Evolutionary conservation across 2,797 vertebrate species (phyloP), one percentile per base, ranked within the genome.

Genomic region (Bovichtus variegatus): DNA sequence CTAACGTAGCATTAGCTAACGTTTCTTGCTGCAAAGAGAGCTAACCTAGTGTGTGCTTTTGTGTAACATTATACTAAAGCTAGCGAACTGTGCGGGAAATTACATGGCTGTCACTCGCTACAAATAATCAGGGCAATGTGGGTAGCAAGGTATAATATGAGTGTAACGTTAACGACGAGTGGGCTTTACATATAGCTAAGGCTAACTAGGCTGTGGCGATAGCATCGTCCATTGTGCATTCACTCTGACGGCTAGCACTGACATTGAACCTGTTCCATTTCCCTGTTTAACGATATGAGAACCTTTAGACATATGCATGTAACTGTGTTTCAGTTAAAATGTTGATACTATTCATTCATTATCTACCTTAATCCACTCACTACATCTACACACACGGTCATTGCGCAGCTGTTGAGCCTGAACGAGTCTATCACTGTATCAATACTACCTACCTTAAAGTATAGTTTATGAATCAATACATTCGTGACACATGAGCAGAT

Each of bases 181-280:
- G 25, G 9, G 40, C 44, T 51, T 0, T 34, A 27, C 15, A 3
- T 58, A 6, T 6, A 50, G 66, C 80, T 86, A 78, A 65, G 50
- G 66, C 80, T 86, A 78, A 65, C 34, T 5, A 47, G 12, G 66
- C 71, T 82, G 55, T 67, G 38, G 55, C 50, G 43, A 1, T 23
- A 73, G 62, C 87, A 74, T 62, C 81, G 65, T 68, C 85, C 69
- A 89, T 92, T 90, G 90, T 92, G 88, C 83, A 89, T 83, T 81
- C 66, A 83, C 50, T 74, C 11, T 40, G 27, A 53, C 9, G 29
- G 51, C 44, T 41, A 50, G 4, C 49, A 29, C 9, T 67, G 34
- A 59, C 31, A 67, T 8, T 63, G 43, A 51, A 73, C 5, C n/a
- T 74, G 50, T 49, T 36, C 12, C 5, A 1, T 6, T 12, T 65